A percentile compares a stretch with the other conserved stretches of the same genome.
Conservation (phyloP, 2,113 vertebrate species). For the Sinocyclocheilus rhinocerous region DNA sequence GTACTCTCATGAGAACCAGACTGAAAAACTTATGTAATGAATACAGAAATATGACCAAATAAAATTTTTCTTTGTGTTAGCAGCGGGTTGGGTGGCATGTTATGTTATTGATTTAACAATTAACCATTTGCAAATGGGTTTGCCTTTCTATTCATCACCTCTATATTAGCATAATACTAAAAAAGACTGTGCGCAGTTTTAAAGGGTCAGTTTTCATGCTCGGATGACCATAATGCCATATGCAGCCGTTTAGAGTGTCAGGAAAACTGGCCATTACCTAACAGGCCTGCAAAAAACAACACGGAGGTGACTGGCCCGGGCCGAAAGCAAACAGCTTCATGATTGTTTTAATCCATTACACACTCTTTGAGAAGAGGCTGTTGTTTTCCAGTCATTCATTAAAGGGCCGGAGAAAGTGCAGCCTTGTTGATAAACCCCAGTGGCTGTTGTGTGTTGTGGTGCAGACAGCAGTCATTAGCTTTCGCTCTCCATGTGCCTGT, state of each 20-base stretch:
- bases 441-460: conserved; percentile 33
- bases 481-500: conserved; percentile 16
- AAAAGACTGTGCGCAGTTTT: conserved; percentile 19
- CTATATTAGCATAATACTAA: conserved; percentile 19
- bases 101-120: conserved; percentile 12
- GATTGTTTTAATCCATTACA: conserved; percentile 78
- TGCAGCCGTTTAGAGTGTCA: conserved; percentile 5
- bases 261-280: conserved; percentile 43
- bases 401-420: conserved; percentile 57
- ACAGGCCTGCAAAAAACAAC: conserved; percentile 53
- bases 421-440: conserved; percentile 56
- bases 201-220: not conserved
- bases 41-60: not conserved
- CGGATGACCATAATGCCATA: not conserved
- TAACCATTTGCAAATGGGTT: not conserved
- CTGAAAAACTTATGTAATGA: too few species aligned
- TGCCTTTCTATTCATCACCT: conserved; percentile 35
- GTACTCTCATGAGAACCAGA: too few species aligned
- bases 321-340: conserved; percentile 71
- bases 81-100: not conserved
- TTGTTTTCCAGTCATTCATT: conserved; percentile 77
- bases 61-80: not conserved
- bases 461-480: conserved; percentile 51
- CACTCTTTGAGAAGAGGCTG: conserved; percentile 55
- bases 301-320: conserved; percentile 66